phyloP scores from a whole-genome alignment of 37 sponge, comb jelly and placozoan species.

The Dysidea cf. avara region DNA sequence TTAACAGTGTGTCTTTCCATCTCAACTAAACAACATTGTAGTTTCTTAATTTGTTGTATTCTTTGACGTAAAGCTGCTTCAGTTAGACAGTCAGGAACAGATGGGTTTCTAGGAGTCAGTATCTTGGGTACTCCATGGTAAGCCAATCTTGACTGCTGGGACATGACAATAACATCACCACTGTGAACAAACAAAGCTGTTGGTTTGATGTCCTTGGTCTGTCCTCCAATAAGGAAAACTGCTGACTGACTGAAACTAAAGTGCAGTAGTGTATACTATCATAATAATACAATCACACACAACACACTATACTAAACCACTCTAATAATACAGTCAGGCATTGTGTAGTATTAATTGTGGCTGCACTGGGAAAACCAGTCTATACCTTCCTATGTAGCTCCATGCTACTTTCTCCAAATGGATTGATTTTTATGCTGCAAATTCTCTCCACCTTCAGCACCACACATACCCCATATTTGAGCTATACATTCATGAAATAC shows the following conservation, averaged over 20 bases:
- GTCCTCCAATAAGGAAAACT: constrained; percentile 87
- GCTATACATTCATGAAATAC: too few species aligned
- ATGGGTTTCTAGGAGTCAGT: constrained; percentile 19
- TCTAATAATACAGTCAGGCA: not conserved
- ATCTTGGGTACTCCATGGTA: constrained; percentile 91
- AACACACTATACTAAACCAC: not conserved
- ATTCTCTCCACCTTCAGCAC: too few species aligned
- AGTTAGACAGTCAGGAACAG: constrained; percentile 25
- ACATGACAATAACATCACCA: constrained; percentile 90
- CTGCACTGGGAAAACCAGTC: too few species aligned
- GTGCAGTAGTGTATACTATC: not conserved
- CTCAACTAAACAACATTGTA: not conserved
- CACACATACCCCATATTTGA: too few species aligned
- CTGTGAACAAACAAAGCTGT: constrained; percentile 63
- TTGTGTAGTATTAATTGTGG: not conserved
- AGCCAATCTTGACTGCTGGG: constrained; percentile 70
- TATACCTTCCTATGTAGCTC: too few species aligned
- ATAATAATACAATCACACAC: not conserved
- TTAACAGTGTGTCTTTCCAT: too few species aligned
- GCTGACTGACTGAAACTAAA: constrained; percentile 90
- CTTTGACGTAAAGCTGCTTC: not conserved
- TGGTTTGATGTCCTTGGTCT: constrained; percentile 57
- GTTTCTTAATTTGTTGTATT: not conserved
- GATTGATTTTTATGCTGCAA: too few species aligned
- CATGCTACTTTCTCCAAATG: too few species aligned